Evolutionary conservation across 2,888 invertebrate species (phyloP).

Genomic region (Ypsolopha scabrella): DNA sequence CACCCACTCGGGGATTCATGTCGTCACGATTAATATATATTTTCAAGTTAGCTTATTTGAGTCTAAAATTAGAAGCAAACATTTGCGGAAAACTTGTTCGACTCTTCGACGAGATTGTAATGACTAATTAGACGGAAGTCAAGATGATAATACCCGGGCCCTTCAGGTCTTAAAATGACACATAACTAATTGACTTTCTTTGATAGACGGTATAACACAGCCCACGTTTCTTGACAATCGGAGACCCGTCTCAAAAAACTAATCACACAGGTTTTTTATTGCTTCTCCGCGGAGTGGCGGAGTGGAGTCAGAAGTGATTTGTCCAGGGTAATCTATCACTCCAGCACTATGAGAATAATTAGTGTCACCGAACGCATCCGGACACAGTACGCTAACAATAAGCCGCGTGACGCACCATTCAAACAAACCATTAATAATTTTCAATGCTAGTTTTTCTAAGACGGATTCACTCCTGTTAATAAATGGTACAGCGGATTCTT

Average conservation of each 20-base stretch:
- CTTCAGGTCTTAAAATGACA: constrained; percentile 28
- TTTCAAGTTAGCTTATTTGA: too few relatives aligned
- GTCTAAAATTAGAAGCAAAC: too few relatives aligned
- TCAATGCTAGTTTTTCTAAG: constrained; percentile 63
- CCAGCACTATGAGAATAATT: constrained; percentile 67
- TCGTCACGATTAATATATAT: too few relatives aligned
- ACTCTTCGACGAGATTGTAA: constrained; percentile 34
- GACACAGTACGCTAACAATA: constrained; percentile 59
- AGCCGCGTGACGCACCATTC: constrained; percentile 60
- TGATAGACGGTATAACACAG: constrained; percentile 37
- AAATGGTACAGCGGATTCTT: constrained; percentile 62
- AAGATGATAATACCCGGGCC: constrained; percentile 34
- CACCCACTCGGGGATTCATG: too few relatives aligned
- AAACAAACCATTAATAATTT: constrained; percentile 69
- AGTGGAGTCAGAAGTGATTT: constrained; percentile 62
- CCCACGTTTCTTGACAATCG: constrained; percentile 49
- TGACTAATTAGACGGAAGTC: constrained; percentile 43
- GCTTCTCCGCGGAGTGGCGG: constrained; percentile 35
- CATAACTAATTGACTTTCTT: constrained; percentile 45
- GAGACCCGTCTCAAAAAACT: constrained; percentile 45
- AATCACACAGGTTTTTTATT: constrained; percentile 59
- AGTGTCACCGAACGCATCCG: constrained; percentile 67
- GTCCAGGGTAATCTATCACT: constrained; percentile 68
- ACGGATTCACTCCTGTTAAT: constrained; percentile 63
- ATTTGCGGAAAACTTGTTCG: too few relatives aligned